These are phyloP conservation scores for Periplaneta americana DNA, from an alignment of 1,140 invertebrate species.

Conservation along the genomic window DNA sequence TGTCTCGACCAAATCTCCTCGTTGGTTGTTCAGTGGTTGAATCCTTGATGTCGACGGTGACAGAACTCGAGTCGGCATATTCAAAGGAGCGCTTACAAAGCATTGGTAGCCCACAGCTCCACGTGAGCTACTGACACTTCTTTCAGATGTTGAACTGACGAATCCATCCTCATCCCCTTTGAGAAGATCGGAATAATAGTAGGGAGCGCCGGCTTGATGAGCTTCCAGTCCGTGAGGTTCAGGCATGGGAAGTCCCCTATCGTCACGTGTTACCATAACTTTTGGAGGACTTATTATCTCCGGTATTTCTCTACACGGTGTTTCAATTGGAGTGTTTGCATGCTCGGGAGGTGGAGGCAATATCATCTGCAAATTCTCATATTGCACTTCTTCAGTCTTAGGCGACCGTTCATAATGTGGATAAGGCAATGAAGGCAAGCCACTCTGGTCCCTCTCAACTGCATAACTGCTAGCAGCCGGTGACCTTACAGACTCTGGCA, in stretches of 20 bases:
- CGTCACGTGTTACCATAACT: neutral
- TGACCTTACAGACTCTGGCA: neutral
- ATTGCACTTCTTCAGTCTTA: slow-evolving; percentile 28
- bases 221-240: neutral
- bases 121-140: slow-evolving; percentile 8
- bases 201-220: slow-evolving; percentile 54
- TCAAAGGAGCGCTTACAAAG: slow-evolving; percentile 16
- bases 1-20: slow-evolving; percentile 14
- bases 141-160: slow-evolving; percentile 22
- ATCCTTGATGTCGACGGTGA: neutral
- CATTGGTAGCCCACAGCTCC: neutral
- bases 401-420: neutral
- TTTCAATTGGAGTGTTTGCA: neutral
- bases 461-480: neutral
- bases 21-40: slow-evolving; percentile 26
- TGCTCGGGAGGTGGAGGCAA: slow-evolving; percentile 18
- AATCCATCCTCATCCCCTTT: slow-evolving; percentile 23
- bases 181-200: slow-evolving; percentile 80
- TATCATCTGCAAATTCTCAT: slow-evolving; percentile 30
- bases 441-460: neutral
- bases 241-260: neutral
- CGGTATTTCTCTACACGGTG: neutral
- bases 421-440: neutral
- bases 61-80: neutral
- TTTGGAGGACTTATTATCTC: neutral